Evolutionary conservation across 2,797 vertebrate genomes (phyloP).

Genomic region (Schizopygopsis malacanthus): DNA sequence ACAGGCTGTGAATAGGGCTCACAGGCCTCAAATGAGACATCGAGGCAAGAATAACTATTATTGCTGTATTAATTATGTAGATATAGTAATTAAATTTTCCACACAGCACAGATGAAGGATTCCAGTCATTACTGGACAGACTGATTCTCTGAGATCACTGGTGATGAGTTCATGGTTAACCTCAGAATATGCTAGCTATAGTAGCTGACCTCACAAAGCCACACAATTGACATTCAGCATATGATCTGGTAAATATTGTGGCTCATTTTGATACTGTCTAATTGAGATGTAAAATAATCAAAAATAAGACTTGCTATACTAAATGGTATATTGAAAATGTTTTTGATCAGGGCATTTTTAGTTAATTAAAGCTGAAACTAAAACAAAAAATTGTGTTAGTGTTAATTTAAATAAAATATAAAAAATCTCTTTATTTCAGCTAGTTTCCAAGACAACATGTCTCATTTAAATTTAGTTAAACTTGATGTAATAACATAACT

Average conservation of each 20-base stretch:
- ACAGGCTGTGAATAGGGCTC: constrained; percentile 18
- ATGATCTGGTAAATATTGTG: background rate
- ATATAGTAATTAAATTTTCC: constrained; percentile 55
- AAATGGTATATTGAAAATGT: background rate
- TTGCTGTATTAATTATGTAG: constrained; percentile 60
- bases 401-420: background rate
- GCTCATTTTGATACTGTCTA: background rate
- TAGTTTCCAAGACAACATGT: background rate
- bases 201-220: background rate
- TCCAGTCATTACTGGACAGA: constrained; percentile 50
- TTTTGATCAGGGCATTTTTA: background rate
- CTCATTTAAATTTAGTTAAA: background rate
- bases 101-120: constrained; percentile 57
- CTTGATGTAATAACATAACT: background rate
- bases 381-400: too few species aligned
- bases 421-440: background rate
- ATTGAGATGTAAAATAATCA: background rate
- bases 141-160: constrained; percentile 45
- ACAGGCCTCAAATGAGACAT: constrained; percentile 35
- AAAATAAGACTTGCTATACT: background rate
- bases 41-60: constrained; percentile 60
- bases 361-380: too few species aligned
- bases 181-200: background rate
- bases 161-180: constrained; percentile 8
- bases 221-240: background rate